Evolutionary conservation across 2,888 invertebrate genomes (phyloP), one percentile per base, ranked within the genome.

Genomic region (Apodemia mormo): DNA sequence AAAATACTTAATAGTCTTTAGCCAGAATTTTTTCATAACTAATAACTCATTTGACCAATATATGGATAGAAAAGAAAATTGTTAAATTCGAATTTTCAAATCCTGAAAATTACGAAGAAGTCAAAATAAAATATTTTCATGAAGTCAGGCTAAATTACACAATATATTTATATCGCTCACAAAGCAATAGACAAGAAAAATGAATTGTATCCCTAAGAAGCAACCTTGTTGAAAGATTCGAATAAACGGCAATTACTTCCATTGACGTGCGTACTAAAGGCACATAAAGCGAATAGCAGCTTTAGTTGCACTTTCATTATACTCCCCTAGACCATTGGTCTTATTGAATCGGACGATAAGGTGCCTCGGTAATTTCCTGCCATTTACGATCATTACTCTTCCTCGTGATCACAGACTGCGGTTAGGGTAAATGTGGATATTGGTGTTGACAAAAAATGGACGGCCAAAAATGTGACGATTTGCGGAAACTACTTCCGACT

Each of bases 301-400:
- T 76, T 49, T 78, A 84, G 88, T 84, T 91, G 92, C 92, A 91
- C 85, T 91, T 91, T 90, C 88, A 92, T 92, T 92, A 90, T 92
- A 83, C 84, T 80, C 86, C 86, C 88, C 80, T 77, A 80, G 81
- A 80, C 83, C 84, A 84, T 85, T 81, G 84, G 85, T 85, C 87
- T 92, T 90, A 93, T 93, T 93, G 92, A 93, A 92, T 92, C 84
- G 84, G 77, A 85, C 88, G 92, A 92, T 92, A 92, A 93, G 92
- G 90, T 87, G 86, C 83, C 87, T 79, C 87, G 78, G 92, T 92
- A 89, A 92, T 92, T 92, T 90, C 90, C 90, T 85, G 86, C 87
- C 89, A 92, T 93, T 92, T 90, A 87, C 86, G 81, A 86, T 83
- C 87, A 89, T 88, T 91, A 90, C 88, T 89, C 86, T 85, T 82